phyloP scores from a whole-genome alignment of 2,797 vertebrate genomes.

The Macrochelys suwanniensis region DNA sequence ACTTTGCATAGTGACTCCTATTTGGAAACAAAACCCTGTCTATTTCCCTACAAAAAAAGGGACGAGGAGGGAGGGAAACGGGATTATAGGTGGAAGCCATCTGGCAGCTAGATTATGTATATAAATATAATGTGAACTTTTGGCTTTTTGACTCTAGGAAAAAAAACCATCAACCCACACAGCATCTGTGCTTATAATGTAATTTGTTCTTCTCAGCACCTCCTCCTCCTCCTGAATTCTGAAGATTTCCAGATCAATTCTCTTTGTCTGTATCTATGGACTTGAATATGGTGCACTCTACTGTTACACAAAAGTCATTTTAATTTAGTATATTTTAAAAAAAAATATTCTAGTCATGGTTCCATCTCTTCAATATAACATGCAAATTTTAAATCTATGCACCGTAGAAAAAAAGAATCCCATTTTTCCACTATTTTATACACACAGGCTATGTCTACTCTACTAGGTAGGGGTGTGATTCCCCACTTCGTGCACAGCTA shows the following conservation, averaged over 20 bases:
- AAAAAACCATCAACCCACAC: slow-evolving; percentile 17
- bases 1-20: not conserved
- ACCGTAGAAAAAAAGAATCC: not conserved
- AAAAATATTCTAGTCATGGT: not conserved
- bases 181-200: slow-evolving; percentile 45
- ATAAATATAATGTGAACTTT: slow-evolving; percentile 31
- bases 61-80: not conserved
- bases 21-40: not conserved
- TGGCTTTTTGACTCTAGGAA: slow-evolving; percentile 10
- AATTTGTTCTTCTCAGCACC: slow-evolving; percentile 43
- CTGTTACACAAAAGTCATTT: not conserved
- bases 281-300: not conserved
- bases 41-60: not conserved
- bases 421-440: not conserved
- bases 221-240: slow-evolving; percentile 13
- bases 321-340: not conserved
- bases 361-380: not conserved
- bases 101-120: slow-evolving; percentile 30
- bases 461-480: not conserved
- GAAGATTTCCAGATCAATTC: slow-evolving; percentile 32
- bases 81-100: slow-evolving; percentile 18
- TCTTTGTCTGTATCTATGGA: not conserved
- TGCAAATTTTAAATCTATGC: not conserved
- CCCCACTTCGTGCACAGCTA: not conserved
- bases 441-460: not conserved